These are phyloP conservation scores for Rhodinocichla rosea DNA, from an alignment of 2,113 vertebrate species.

Conservation along the genomic window DNA sequence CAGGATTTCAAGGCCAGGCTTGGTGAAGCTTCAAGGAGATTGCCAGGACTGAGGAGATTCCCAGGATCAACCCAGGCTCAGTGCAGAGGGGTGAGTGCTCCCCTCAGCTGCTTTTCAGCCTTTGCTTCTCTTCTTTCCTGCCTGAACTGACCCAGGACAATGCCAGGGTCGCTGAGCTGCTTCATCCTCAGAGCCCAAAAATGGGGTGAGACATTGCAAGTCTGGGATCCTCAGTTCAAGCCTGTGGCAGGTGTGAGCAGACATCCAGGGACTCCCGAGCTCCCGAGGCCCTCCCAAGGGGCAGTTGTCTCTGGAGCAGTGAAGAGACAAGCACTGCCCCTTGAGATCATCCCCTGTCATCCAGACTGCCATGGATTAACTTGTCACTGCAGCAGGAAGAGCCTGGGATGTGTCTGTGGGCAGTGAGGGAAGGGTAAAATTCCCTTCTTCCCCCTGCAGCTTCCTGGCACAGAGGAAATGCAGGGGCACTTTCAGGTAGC, in stretches of 20 bases:
- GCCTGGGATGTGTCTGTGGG: not conserved
- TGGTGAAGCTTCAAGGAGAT: accelerated
- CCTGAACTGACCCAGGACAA: not conserved
- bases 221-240: not conserved
- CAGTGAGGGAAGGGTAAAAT: not conserved
- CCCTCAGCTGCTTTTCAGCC: not conserved
- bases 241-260: not conserved
- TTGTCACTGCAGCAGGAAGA: not conserved
- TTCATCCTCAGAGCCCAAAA: not conserved
- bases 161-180: accelerated
- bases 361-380: not conserved
- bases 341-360: not conserved
- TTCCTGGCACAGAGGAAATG: accelerated
- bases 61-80: not conserved
- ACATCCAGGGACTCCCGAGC: accelerated
- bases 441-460: accelerated
- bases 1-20: not conserved
- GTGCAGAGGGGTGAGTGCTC: accelerated
- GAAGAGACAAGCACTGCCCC: not conserved
- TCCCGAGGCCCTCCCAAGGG: no score
- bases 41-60: not conserved
- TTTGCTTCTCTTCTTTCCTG: not conserved
- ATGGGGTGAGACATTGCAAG: accelerated
- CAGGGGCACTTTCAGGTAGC: accelerated
- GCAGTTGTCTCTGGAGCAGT: not conserved